Evolutionary conservation across 1,140 invertebrate species (phyloP).

Genomic region (Ips typographus): DNA sequence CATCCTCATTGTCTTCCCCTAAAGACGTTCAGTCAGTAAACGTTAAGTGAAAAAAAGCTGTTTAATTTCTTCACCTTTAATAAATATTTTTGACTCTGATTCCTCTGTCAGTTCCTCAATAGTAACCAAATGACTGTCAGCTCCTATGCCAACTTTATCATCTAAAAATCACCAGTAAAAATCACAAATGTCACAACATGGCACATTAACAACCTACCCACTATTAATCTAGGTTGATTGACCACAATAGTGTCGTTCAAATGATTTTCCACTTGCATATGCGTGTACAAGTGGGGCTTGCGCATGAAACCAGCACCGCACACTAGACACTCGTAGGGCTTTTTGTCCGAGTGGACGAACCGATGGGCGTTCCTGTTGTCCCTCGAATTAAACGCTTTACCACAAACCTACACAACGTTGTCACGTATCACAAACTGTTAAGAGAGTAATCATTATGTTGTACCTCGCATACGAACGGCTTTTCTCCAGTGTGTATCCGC

Average conservation of each 20-base stretch:
- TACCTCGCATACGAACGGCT: constrained; percentile 75
- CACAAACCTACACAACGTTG: constrained; percentile 59
- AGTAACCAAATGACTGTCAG: constrained; percentile 16
- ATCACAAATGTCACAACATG: neutral
- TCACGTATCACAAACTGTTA: neutral
- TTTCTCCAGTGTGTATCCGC: constrained; percentile 74
- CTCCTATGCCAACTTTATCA: constrained; percentile 18
- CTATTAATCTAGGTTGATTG: constrained; percentile 70
- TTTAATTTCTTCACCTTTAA: constrained; percentile 52
- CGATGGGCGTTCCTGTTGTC: constrained; percentile 84
- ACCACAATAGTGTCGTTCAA: constrained; percentile 76
- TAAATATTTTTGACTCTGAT: constrained; percentile 57
- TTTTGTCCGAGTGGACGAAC: constrained; percentile 82
- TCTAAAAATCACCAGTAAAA: constrained; percentile 17
- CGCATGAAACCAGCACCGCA: constrained; percentile 83
- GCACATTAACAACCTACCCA: constrained; percentile 11
- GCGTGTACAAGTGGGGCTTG: constrained; percentile 75
- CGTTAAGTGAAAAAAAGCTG: constrained; percentile 47
- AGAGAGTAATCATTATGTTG: neutral
- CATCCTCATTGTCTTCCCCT: constrained; percentile 53
- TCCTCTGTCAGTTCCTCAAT: constrained; percentile 41
- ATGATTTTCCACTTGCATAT: constrained; percentile 69
- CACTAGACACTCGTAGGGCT: constrained; percentile 80
- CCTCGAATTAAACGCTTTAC: constrained; percentile 79
- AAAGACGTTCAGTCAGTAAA: constrained; percentile 4